These are phyloP conservation scores for Characodon lateralis DNA, from an alignment of 2,797 vertebrate genomes.

Conservation along the genomic window DNA sequence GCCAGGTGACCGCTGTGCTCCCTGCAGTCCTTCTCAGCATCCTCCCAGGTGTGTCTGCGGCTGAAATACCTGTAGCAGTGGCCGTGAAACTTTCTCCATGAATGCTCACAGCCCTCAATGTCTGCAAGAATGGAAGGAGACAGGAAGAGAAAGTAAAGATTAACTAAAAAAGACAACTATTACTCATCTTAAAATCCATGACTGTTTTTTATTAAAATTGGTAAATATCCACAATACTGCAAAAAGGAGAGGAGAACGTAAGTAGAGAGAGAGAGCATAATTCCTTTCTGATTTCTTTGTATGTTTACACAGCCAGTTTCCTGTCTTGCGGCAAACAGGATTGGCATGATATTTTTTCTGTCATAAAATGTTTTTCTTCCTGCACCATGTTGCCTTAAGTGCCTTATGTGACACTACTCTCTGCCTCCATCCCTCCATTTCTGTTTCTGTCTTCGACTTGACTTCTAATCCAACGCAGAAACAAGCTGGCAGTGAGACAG, in stretches of 20 bases:
- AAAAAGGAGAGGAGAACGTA: neutral
- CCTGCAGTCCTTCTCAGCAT: slow-evolving; percentile 92
- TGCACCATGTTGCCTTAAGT: slow-evolving; percentile 11
- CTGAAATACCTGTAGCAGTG: slow-evolving; percentile 94
- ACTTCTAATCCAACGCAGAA: slow-evolving; percentile 68
- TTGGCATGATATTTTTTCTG: slow-evolving; percentile 7
- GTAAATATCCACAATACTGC: slow-evolving; percentile 23
- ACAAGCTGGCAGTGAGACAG: slow-evolving; percentile 58
- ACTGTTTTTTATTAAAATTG: neutral
- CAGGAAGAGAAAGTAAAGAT: slow-evolving; percentile 13
- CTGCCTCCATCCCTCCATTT: slow-evolving; percentile 30
- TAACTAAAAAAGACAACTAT: slow-evolving; percentile 30
- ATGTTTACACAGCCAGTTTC: slow-evolving; percentile 11
- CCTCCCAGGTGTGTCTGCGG: slow-evolving; percentile 93
- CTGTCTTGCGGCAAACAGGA: slow-evolving; percentile 15
- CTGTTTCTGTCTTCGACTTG: slow-evolving; percentile 40
- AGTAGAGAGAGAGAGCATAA: slow-evolving; percentile 7
- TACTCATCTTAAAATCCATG: slow-evolving; percentile 31
- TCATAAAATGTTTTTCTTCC: neutral
- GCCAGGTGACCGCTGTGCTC: slow-evolving; percentile 91
- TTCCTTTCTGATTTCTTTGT: slow-evolving; percentile 18
- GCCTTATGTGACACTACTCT: slow-evolving; percentile 23
- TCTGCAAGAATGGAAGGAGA: slow-evolving; percentile 72
- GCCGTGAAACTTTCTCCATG: slow-evolving; percentile 96
- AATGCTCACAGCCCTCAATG: slow-evolving; percentile 92